Conservation (phyloP, 2,113 vertebrate species). For the Struthio camelus region DNA sequence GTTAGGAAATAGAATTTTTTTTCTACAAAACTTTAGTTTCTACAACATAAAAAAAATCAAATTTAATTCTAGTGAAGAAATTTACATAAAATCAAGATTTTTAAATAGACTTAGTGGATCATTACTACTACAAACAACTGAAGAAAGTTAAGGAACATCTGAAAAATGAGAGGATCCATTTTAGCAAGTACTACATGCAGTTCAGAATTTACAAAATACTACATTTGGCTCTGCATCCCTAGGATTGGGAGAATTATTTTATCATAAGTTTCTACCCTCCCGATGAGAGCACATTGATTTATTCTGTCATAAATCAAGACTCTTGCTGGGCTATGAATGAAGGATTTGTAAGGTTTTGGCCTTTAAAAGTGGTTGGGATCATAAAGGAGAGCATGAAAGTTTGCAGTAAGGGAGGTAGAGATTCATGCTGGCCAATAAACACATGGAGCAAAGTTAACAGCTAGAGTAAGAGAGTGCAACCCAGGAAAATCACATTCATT, state of each 20-base stretch:
- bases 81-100: not conserved
- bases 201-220: conserved; percentile 49
- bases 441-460: not conserved
- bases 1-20: not conserved
- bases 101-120: not conserved
- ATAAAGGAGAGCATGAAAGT: conserved; percentile 6
- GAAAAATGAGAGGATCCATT: conserved; percentile 19
- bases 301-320: conserved; percentile 58
- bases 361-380: not conserved
- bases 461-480: not conserved
- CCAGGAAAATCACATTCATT: not conserved
- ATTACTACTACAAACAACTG: not conserved
- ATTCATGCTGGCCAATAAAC: conserved; percentile 29
- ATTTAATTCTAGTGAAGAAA: not conserved
- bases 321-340: conserved; percentile 41
- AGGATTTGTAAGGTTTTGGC: conserved; percentile 57
- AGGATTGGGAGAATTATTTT: conserved; percentile 39
- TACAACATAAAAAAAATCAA: not conserved
- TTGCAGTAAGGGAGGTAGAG: conserved; percentile 10
- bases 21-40: not conserved
- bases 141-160: conserved; percentile 9
- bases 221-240: not conserved
- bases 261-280: conserved; percentile 37
- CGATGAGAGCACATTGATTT: conserved; percentile 38
- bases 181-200: conserved; percentile 6